Percentiles rank a stretch among this genome's conserved stretches.
phyloP scores from a whole-genome alignment of 2,113 vertebrate genomes.

The Nerophis ophidion region DNA sequence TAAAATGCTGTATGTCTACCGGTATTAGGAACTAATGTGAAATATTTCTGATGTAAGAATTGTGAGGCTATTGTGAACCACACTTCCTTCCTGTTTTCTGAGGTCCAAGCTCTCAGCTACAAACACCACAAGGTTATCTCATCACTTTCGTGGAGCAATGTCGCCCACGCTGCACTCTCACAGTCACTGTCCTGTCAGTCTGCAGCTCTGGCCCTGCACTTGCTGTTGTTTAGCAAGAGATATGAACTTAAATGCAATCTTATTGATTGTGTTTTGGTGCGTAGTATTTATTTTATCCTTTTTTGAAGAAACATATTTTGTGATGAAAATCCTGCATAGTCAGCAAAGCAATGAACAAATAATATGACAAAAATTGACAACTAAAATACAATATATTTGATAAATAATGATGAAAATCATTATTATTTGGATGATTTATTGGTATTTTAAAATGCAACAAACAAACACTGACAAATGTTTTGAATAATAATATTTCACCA shows the following conservation, averaged over 20 bases:
- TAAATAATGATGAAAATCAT: no score
- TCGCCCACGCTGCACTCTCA: conserved; percentile 20
- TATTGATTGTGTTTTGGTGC: no score
- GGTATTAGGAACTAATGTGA: conserved; percentile 17
- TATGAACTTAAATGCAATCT: background rate
- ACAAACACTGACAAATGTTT: no score
- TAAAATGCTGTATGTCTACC: background rate
- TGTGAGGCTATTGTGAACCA: conserved; percentile 10
- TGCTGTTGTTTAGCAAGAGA: conserved; percentile 1
- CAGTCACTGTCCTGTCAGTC: conserved; percentile 43
- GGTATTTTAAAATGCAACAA: no score
- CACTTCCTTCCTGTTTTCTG: conserved; percentile 49
- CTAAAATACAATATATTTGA: no score
- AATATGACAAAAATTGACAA: no score
- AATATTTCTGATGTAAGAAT: background rate
- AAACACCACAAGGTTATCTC: conserved; percentile 47
- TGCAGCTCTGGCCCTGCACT: conserved; percentile 8
- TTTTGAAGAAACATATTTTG: no score
- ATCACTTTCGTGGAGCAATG: conserved; percentile 26
- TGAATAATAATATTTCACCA: no score
- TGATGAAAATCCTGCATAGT: no score
- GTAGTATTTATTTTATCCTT: no score
- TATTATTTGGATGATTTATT: no score
- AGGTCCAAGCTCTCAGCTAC: conserved; percentile 29
- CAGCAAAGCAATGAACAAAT: no score